phyloP scores from a whole-genome alignment of 2,113 vertebrate species.

The Triplophysa tibetana region DNA sequence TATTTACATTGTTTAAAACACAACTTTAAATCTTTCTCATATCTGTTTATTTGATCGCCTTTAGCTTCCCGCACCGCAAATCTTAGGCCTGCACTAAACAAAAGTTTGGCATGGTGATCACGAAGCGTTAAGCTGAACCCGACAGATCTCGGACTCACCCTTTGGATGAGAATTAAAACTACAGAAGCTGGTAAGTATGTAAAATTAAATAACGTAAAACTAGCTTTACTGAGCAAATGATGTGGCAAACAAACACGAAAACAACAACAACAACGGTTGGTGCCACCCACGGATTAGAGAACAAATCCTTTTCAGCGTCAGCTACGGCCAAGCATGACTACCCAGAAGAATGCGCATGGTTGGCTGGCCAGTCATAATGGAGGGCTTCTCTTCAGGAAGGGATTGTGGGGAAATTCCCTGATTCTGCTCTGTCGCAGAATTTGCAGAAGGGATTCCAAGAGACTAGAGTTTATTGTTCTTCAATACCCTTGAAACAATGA shows the following conservation, averaged over 20 bases:
- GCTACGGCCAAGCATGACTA: constrained; percentile 60
- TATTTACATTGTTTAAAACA: not conserved
- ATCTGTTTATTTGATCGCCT: constrained; percentile 1
- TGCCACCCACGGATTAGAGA: constrained; percentile 39
- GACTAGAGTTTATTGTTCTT: constrained; percentile 54
- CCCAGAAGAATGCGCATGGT: constrained; percentile 75
- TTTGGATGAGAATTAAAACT: constrained; percentile 19
- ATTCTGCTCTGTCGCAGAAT: constrained; percentile 52
- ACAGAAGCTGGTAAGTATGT: constrained; percentile 14
- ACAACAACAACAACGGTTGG: constrained; percentile 13
- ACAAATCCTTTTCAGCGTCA: constrained; percentile 50
- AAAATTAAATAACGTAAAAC: no score
- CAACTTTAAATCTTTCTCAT: constrained; percentile 17
- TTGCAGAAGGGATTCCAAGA: constrained; percentile 49
- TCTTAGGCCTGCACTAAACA: not conserved
- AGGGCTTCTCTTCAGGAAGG: constrained; percentile 68
- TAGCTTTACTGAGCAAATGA: constrained; percentile 10
- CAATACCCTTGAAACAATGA: constrained; percentile 44
- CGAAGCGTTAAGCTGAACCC: constrained; percentile 1
- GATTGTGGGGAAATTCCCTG: constrained; percentile 77
- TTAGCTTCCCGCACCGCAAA: constrained; percentile 31
- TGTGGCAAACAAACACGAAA: constrained; percentile 13
- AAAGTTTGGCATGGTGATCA: constrained; percentile 10
- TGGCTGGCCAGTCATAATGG: constrained; percentile 78
- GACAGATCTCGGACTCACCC: not conserved